Conservation (phyloP, 2,797 vertebrate species). For the Hydrocynus forskahlii region DNA sequence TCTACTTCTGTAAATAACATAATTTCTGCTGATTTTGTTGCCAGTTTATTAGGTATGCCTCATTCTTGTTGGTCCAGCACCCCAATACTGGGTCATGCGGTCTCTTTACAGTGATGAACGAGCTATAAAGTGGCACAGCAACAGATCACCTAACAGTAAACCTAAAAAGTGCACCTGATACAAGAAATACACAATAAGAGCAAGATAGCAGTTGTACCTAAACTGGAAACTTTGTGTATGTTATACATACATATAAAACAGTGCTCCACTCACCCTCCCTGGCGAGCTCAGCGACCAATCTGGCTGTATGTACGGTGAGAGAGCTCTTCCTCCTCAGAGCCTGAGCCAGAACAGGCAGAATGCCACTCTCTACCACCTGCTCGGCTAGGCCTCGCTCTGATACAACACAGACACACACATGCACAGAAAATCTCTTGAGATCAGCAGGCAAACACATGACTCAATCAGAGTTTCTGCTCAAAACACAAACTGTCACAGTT, state of each 20-base stretch:
- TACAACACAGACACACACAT: neutral
- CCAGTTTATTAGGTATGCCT: neutral
- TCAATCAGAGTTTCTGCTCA: conserved; percentile 8
- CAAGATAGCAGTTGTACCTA: neutral
- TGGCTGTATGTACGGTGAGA: conserved; percentile 77
- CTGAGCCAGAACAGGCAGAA: conserved; percentile 80
- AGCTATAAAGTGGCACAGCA: neutral
- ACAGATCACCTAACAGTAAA: neutral
- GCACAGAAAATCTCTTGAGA: neutral
- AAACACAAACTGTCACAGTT: neutral
- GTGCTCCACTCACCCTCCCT: conserved; percentile 78
- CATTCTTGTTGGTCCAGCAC: neutral
- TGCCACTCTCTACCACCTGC: conserved; percentile 79
- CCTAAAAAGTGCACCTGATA: neutral
- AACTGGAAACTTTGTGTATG: neutral
- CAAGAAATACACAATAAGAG: neutral
- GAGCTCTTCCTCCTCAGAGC: conserved; percentile 78
- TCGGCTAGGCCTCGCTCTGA: conserved; percentile 79
- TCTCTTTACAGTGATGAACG: neutral
- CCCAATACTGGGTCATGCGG: neutral
- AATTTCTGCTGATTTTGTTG: neutral
- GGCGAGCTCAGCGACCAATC: conserved; percentile 84
- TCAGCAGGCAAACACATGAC: conserved; percentile 1
- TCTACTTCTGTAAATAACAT: neutral
- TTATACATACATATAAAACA: conserved; percentile 2